Conservation (phyloP, 2,888 invertebrate species). For the Tortricodes alternella region DNA sequence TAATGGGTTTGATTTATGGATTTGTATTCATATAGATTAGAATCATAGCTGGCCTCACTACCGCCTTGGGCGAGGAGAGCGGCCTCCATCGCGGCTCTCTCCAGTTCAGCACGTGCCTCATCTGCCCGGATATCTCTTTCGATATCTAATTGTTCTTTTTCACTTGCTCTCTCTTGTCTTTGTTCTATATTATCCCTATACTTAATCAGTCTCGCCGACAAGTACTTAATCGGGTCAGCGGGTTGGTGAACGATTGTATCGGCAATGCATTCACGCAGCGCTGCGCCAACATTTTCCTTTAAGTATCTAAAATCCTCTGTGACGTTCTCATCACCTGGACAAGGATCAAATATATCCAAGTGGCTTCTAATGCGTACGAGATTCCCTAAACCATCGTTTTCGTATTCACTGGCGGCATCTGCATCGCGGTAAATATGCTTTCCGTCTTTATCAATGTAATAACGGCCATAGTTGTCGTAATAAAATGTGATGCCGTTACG, state of each 20-base stretch:
- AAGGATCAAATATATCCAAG: conserved; percentile 60
- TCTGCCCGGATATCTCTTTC: conserved; percentile 61
- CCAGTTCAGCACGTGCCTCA: conserved; percentile 62
- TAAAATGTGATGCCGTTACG: conserved; percentile 63
- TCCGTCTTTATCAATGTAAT: conserved; percentile 65
- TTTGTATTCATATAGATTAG: conserved; percentile 62
- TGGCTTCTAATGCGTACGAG: conserved; percentile 71
- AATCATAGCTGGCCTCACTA: conserved; percentile 71
- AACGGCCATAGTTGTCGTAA: conserved; percentile 72
- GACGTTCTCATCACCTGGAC: conserved; percentile 65
- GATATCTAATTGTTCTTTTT: conserved; percentile 57
- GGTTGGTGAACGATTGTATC: conserved; percentile 68
- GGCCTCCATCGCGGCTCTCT: conserved; percentile 59
- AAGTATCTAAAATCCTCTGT: conserved; percentile 73
- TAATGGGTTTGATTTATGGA: conserved; percentile 47
- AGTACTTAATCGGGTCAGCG: conserved; percentile 69
- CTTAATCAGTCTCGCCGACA: conserved; percentile 58
- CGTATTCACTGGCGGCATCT: conserved; percentile 69
- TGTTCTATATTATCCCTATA: conserved; percentile 68
- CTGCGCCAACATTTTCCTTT: conserved; percentile 62
- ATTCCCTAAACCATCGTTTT: conserved; percentile 75
- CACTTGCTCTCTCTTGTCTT: conserved; percentile 54
- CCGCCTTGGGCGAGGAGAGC: conserved; percentile 56
- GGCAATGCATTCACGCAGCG: conserved; percentile 68
- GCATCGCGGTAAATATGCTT: conserved; percentile 69